phyloP scores from a whole-genome alignment of 2,113 vertebrate genomes.

The Thinocorus orbignyianus region DNA sequence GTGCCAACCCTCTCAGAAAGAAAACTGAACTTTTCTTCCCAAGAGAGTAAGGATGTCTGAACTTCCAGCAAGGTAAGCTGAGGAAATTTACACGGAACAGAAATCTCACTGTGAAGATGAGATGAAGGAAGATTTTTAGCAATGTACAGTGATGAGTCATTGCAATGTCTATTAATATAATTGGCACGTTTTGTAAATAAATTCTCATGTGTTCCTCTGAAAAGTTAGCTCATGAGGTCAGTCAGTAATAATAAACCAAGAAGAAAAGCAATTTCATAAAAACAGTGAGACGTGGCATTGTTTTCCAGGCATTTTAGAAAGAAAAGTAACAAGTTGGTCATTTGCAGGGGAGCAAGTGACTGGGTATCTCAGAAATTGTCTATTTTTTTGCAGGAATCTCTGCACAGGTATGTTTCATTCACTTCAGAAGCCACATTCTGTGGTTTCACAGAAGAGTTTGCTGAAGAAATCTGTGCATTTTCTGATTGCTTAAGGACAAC shows the following conservation, averaged over 20 bases:
- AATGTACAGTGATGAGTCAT: slow-evolving; percentile 41
- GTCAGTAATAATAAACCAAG: slow-evolving; percentile 15
- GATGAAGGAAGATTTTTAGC: slow-evolving; percentile 39
- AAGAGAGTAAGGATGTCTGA: neutral
- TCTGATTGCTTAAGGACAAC: neutral
- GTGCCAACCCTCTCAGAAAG: neutral
- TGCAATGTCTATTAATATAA: slow-evolving; percentile 65
- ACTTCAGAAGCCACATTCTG: neutral
- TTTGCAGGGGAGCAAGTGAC: neutral
- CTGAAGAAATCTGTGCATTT: neutral
- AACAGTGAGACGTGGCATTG: neutral
- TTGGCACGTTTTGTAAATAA: slow-evolving; percentile 58
- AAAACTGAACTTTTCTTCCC: neutral
- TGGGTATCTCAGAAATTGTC: neutral
- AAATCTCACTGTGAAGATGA: neutral
- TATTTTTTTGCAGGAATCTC: neutral
- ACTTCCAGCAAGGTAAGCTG: slow-evolving; percentile 26
- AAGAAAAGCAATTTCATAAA: slow-evolving; percentile 16
- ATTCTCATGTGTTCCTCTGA: slow-evolving; percentile 46
- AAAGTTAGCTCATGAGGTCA: slow-evolving; percentile 61
- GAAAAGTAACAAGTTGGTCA: neutral
- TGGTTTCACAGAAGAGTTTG: neutral
- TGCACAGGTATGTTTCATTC: neutral
- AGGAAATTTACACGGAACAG: neutral
- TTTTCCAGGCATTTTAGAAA: slow-evolving; percentile 7